Conservation (phyloP, 2,888 invertebrate species). For the Acleris holmiana region DNA sequence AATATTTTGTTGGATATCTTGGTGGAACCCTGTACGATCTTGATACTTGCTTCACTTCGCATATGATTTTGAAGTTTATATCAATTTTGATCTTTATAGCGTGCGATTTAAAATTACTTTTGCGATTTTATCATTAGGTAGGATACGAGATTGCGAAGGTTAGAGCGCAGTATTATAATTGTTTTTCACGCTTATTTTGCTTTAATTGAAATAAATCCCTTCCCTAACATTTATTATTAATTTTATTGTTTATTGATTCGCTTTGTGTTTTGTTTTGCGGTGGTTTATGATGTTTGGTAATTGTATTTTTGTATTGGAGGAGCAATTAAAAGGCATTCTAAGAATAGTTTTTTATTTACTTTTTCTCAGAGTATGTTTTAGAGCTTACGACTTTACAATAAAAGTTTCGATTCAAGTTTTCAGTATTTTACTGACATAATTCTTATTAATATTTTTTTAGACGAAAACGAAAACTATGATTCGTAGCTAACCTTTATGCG, state of each 20-base stretch:
- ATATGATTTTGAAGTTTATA: neutral
- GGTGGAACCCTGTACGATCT: too few species aligned
- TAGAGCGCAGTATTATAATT: constrained; percentile 55
- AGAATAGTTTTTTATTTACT: constrained; percentile 2
- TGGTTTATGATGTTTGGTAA: constrained; percentile 30
- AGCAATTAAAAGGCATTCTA: neutral
- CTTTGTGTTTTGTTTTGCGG: constrained; percentile 20
- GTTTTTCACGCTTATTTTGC: constrained; percentile 80
- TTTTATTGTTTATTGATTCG: constrained; percentile 51
- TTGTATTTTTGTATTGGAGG: constrained; percentile 2
- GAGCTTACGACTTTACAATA: too few species aligned
- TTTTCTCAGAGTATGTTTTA: too few species aligned
- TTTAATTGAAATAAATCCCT: constrained; percentile 77
- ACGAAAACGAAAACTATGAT: too few species aligned
- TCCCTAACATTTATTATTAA: constrained; percentile 68
- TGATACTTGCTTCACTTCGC: constrained; percentile 7
- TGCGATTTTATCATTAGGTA: too few species aligned
- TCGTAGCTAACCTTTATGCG: too few species aligned
- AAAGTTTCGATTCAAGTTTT: too few species aligned
- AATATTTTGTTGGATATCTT: too few species aligned
- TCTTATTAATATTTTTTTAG: too few species aligned
- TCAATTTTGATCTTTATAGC: constrained; percentile 9
- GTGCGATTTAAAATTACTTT: too few species aligned
- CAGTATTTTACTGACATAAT: too few species aligned
- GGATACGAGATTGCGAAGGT: too few species aligned